Base-by-base conservation (phyloP, 2,113 vertebrate species). In the Chlorocebus sabaeus region DNA sequence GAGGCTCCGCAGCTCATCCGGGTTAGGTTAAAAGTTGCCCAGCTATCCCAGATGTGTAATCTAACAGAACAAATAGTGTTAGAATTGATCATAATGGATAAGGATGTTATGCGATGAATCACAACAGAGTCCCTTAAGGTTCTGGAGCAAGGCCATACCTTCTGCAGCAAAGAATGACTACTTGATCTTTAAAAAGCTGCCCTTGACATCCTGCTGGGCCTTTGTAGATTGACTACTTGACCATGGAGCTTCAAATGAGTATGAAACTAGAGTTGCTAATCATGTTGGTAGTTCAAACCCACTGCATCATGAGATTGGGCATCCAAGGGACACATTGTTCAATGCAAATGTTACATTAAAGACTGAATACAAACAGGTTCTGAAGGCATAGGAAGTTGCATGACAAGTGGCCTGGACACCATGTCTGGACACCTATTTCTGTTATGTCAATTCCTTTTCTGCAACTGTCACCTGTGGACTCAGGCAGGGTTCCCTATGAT, bases 41-140 rank as follows among this genome's bases (percentile, higher is more conserved):
- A 94, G 25, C 52, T 61, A 25, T 70, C 30, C 16, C n/a, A 40
- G 52, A 2, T 27, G 32, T 14, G 23, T 27, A 38, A 59, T 11
- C 55, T 25, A 6, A 1, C 35, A 83, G 32, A 94, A 45, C 5
- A 5, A 2, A 22, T 0, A 1, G 27, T 17, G 3, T 18, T 59
- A 23, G 84, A 48, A 30, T 17, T 22, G 22, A 43, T 92, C 73
- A 5, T 8, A 52, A 25, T 30, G 7, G 5, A 43, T 18, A 72
- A 64, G 25, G 9, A 30, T 52, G 18, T 12, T 68, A 4, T 64
- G 45, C 89, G 17, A 20, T 73, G 50, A 40, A 32, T 45, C 14
- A n/a, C 1, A 20, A 8, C 0, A 5, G 20, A 43, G 48, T 50
- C 18, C 32, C 13, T 4, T 25, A 35, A 40, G 14, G 13, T 43